Base-by-base conservation (phyloP, 2,888 invertebrate genomes). In the Netelia inedita region DNA sequence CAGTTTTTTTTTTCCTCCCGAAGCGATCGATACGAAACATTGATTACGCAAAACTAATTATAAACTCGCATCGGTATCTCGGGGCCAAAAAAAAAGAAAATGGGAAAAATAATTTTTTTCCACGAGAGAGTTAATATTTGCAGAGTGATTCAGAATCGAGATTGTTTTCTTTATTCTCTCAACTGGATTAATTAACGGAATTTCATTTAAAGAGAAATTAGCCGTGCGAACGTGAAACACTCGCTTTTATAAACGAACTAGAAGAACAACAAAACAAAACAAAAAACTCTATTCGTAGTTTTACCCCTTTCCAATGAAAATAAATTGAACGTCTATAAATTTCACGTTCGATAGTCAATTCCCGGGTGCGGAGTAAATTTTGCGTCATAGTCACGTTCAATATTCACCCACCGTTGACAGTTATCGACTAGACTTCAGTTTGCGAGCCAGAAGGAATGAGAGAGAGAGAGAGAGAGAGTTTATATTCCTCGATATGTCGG, bases 1-100 rank as follows among this genome's bases (percentile, higher is more conserved):
- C 65, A 43, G 43, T 41, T 68, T 53, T 61, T 28, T 69, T 16
- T 11, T 55, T 57, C 68, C 79, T 59, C 46, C 35, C 63, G 46
- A n/a, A 66, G 41, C 72, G 75, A 83, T 83, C 79, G 65, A 79
- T 83, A 72, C 71, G 79, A 79, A 79, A 80, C 75, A 72, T 80
- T 79, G 72, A 75, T 79, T 75, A 72, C 71, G 72, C 74, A 71
- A 83, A 83, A 63, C 35, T 83, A 74, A 83, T 79, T 75, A 50
- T n/a, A 80, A 19, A 59, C 72, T 65, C 46, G 5, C 11, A 16
- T 21, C 41, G 61, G 68, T 16, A 57, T 74, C 41, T 74, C 55
- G 61, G 55, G 28, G 19, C 66, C 14, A 50, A 41, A 66, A 55
- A 35, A 16, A 28, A 41, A 16, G 35, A 16, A 53, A n/a, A 11